Percentiles rank a stretch among this genome's conserved stretches.
These are phyloP conservation scores for Lasioglossum lativentre DNA, from an alignment of 2,888 invertebrate genomes.

Conservation along the genomic window DNA sequence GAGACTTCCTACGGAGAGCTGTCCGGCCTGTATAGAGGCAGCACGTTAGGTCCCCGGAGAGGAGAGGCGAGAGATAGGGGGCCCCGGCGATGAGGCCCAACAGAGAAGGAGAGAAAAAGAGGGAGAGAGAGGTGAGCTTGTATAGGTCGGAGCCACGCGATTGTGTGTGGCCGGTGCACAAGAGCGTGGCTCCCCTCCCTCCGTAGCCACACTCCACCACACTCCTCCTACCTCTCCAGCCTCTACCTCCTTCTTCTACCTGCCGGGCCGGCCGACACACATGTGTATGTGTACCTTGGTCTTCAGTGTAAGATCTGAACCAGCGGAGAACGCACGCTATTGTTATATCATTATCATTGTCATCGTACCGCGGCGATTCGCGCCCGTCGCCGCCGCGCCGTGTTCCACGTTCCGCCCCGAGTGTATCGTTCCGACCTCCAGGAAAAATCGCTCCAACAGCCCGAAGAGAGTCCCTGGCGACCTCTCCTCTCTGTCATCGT, in stretches of 20 bases:
- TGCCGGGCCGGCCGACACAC: slow-evolving; percentile 79
- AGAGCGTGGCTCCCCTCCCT: slow-evolving; percentile 75
- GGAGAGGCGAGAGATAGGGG: slow-evolving; percentile 55
- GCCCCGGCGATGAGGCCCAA: slow-evolving; percentile 8
- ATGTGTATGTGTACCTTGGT: slow-evolving; percentile 84
- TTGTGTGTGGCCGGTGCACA: slow-evolving; percentile 74
- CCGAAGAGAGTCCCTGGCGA: background rate
- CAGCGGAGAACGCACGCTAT: slow-evolving; percentile 84
- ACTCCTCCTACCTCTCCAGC: slow-evolving; percentile 77
- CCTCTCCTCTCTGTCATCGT: background rate
- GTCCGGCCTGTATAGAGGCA: slow-evolving; percentile 55
- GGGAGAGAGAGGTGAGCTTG: slow-evolving; percentile 25
- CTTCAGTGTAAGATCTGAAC: slow-evolving; percentile 85
- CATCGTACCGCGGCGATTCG: slow-evolving; percentile 74
- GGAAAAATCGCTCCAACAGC: background rate
- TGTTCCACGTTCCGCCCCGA: slow-evolving; percentile 27
- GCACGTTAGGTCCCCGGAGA: slow-evolving; percentile 39
- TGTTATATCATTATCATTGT: slow-evolving; percentile 84
- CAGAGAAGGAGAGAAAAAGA: background rate
- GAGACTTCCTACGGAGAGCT: slow-evolving; percentile 29
- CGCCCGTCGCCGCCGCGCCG: slow-evolving; percentile 58
- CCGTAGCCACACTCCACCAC: slow-evolving; percentile 76
- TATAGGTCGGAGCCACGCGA: slow-evolving; percentile 42
- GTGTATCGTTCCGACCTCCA: slow-evolving; percentile 6
- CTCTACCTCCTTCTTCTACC: slow-evolving; percentile 79